Evolutionary conservation across 2,113 vertebrate species (phyloP).

Genomic region (Erythrolamprus reginae): DNA sequence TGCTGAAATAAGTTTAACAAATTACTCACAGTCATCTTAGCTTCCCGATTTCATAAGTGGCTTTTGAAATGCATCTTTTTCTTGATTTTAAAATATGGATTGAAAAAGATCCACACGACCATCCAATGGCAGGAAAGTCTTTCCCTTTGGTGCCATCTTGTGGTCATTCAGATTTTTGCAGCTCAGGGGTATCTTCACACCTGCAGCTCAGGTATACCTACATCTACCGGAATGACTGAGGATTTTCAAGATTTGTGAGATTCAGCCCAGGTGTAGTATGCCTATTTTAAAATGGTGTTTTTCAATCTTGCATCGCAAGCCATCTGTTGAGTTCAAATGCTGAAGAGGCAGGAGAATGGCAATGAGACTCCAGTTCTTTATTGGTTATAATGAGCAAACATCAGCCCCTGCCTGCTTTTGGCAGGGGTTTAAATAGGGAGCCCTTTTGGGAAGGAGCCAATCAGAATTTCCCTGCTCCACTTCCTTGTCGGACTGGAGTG

Average conservation of each 20-base stretch:
- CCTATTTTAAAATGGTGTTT: slow-evolving; percentile 10
- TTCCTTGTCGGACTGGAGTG: no score
- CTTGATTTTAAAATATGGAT: slow-evolving; percentile 50
- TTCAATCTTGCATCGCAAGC: slow-evolving; percentile 42
- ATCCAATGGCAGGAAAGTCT: neutral
- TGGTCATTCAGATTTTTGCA: neutral
- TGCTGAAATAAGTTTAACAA: slow-evolving; percentile 55
- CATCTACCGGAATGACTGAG: neutral
- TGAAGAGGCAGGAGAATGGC: no score
- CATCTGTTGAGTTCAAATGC: no score
- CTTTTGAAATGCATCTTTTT: slow-evolving; percentile 62
- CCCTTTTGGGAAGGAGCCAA: no score
- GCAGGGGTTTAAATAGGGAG: no score
- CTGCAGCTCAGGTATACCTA: neutral
- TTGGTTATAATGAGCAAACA: no score
- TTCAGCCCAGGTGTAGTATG: neutral
- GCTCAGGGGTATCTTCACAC: neutral
- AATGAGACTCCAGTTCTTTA: no score
- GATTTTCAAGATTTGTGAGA: neutral
- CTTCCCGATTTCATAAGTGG: slow-evolving; percentile 55
- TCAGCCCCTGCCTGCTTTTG: no score
- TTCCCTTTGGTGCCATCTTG: neutral
- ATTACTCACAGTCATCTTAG: slow-evolving; percentile 53
- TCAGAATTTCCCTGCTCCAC: no score
- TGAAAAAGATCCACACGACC: neutral